A percentile compares a stretch with the other conserved stretches of the same genome.
phyloP scores from a whole-genome alignment of 1,140 invertebrate species.

The Helicoverpa armigera region DNA sequence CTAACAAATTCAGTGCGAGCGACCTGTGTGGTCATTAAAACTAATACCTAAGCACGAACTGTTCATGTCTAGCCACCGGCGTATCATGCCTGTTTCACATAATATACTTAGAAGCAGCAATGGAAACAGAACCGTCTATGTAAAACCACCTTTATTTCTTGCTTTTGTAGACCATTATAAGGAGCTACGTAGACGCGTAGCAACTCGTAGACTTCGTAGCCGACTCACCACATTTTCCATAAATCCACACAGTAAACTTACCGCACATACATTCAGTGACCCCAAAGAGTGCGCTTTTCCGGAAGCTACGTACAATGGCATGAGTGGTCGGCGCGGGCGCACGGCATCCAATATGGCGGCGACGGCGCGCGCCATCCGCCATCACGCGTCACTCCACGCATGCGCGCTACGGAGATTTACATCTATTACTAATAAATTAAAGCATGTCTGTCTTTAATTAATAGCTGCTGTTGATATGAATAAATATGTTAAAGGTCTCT shows the following conservation, averaged over 20 bases:
- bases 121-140: neutral
- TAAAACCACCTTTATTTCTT: neutral
- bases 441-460: slow-evolving; percentile 33
- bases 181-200: neutral
- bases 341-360: slow-evolving; percentile 61
- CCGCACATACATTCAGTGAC: slow-evolving; percentile 68
- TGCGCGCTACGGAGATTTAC: neutral
- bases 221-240: neutral
- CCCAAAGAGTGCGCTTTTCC: slow-evolving; percentile 80
- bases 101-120: neutral
- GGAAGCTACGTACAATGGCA: slow-evolving; percentile 73
- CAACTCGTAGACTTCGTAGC: neutral
- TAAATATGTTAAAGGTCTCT: neutral
- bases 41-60: slow-evolving; percentile 36
- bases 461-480: neutral
- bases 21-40: slow-evolving; percentile 56
- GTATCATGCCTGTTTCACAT: neutral
- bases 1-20: slow-evolving; percentile 55
- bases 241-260: slow-evolving; percentile 25
- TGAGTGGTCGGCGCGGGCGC: slow-evolving; percentile 57
- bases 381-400: slow-evolving; percentile 22
- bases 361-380: slow-evolving; percentile 32
- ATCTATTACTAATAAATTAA: slow-evolving; percentile 30
- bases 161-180: neutral
- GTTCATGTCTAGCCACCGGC: neutral